Evolutionary conservation across 1,140 invertebrate genomes (phyloP), one percentile per base, ranked within the genome.

Genomic region (Pemphigus obesinymphae): DNA sequence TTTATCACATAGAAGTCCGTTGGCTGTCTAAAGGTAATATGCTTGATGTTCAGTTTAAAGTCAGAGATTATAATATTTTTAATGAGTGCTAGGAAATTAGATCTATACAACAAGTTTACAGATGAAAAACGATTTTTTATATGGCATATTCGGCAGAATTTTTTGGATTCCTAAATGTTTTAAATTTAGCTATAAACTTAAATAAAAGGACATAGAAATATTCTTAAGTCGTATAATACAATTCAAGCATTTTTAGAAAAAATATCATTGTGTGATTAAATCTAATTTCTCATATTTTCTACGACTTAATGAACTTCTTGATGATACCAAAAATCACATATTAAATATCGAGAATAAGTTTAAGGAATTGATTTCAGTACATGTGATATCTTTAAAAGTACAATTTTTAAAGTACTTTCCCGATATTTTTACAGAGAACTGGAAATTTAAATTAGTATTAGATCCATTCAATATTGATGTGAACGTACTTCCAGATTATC

Each of bases 21-120:
- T 37, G 31, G 40, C 58, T 83, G 29, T 83, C 82, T 43, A 81
- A 83, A 83, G 29, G 75, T 83, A 83, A 81, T 83, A 83, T 81
- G 82, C 75, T 80, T 66, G 73, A 48, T 63, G 53, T 82, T 55
- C 40, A 80, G 73, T 58, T 50, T 80, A 29, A 82, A 82, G 55
- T 82, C 73, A 29, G 31, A 83, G 75, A 58, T 80, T 70, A 75
- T 70, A 61, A 40, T 68, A 68, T 68, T 68, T 43, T 68, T 68
- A 68, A 43, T 43, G 63, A 68, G 37, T 40, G 63, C 63, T 43
- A 20, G 63, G 34, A 68, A 68, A 68, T 68, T 23, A 68, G 34
- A 68, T 26, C 37, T 43, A 43, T 40, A 26, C 34, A 37, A 66
- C 20, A 68, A 68, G 63, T 68, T 68, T 43, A 43, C 37, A 23